A percentile compares a stretch with the other conserved stretches of the same genome.
These are phyloP conservation scores for Meteorus sp. DNA, from an alignment of 1,140 invertebrate genomes.

Conservation along the genomic window DNA sequence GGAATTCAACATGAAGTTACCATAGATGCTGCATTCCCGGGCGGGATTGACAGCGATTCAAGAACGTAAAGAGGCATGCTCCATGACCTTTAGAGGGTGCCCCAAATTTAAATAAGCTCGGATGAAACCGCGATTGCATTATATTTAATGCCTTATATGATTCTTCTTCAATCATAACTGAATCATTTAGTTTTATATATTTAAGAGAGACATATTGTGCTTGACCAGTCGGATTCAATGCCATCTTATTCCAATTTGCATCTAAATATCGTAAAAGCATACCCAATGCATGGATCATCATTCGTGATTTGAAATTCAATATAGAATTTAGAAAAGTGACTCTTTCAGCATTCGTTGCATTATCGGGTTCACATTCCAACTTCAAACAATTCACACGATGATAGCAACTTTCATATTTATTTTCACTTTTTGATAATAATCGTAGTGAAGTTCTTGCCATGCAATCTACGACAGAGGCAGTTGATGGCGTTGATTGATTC, in stretches of 20 bases:
- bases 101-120: slow-evolving; percentile 73
- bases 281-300: slow-evolving; percentile 74
- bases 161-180: slow-evolving; percentile 73
- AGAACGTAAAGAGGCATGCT: slow-evolving; percentile 72
- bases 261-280: slow-evolving; percentile 75
- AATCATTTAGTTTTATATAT: slow-evolving; percentile 67
- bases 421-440: slow-evolving; percentile 62
- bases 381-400: slow-evolving; percentile 63
- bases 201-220: slow-evolving; percentile 65
- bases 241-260: slow-evolving; percentile 66
- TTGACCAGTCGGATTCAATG: slow-evolving; percentile 59
- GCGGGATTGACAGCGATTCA: slow-evolving; percentile 71
- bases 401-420: slow-evolving; percentile 55
- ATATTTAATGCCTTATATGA: slow-evolving; percentile 76
- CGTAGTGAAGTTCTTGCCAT: slow-evolving; percentile 51
- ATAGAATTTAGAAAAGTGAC: slow-evolving; percentile 68
- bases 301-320: slow-evolving; percentile 67
- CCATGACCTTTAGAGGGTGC: slow-evolving; percentile 66
- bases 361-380: slow-evolving; percentile 63
- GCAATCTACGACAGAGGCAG: slow-evolving; percentile 33
- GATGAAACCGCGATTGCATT: slow-evolving; percentile 72
- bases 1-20: slow-evolving; percentile 39
- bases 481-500: slow-evolving; percentile 40
- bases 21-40: slow-evolving; percentile 61
- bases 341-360: slow-evolving; percentile 64